Evolutionary conservation across 2,888 invertebrate species (phyloP), one percentile per base, ranked within the genome.

Genomic region (Tenthredo notha): DNA sequence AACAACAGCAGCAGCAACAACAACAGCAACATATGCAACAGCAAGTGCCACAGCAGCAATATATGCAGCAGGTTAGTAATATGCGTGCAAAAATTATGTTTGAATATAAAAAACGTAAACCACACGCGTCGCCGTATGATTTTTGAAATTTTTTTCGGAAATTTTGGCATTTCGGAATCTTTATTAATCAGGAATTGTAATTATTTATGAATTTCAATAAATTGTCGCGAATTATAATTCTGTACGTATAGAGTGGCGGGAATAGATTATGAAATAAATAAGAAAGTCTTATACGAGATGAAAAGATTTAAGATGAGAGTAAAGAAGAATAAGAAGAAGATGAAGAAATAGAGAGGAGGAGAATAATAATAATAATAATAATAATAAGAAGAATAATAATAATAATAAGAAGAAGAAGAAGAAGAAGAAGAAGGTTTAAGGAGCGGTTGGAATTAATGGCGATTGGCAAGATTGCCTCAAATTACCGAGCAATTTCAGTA

Each of bases 31-130:
- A 93, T 84, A 91, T 92, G 88, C 92, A 80, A 37, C 80, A 92
- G 88, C 93, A 92, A 88, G 92, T 93, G 85, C 90, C 92, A 70
- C 93, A 93, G 89, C 92, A 74, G 43, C 92, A 93, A 86, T 93
- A 93, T 87, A 93, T 94, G 93, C 94, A 92, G 90, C 92, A 94
- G 93, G 93, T 93, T 87, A 90, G 91, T 90, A 86, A 88, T 87
- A 85, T 87, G 86, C 85, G 47, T 15, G 18, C 6, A 4, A 67
- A 33, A 33, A 33, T 67, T 18, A 77, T 18, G 9, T 18, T 33
- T 37, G 25, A 40, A 7, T 21, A 65, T 33, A 65, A n/a, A 72
- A 72, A 72, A 40, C 72, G 33, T n/a, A 72, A 72, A 18, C 18
- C 6, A 50, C 6, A 50, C n/a, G 18, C 50, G 5, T 50, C n/a